These are phyloP conservation scores for Sericinus montela DNA, from an alignment of 2,888 invertebrate species.

Conservation along the genomic window DNA sequence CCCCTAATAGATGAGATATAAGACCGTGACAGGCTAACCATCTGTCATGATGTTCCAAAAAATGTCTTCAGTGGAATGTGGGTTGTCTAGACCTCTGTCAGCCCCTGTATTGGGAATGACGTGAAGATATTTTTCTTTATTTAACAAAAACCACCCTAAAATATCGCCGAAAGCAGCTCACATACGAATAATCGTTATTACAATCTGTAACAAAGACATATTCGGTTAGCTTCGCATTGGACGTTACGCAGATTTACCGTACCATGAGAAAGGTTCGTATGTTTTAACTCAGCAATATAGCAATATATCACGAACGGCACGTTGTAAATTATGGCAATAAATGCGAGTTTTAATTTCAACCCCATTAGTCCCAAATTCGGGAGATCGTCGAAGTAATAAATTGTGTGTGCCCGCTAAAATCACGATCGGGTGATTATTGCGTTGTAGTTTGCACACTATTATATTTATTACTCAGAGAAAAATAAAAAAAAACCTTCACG, in stretches of 20 bases:
- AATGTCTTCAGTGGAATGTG: no score
- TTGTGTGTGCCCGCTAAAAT: slow-evolving; percentile 2
- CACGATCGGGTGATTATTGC: no score
- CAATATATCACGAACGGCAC: slow-evolving; percentile 21
- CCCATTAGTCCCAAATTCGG: slow-evolving; percentile 15
- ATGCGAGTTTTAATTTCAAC: slow-evolving; percentile 26
- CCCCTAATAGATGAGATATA: no score
- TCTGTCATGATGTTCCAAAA: no score
- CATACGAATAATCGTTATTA: neutral
- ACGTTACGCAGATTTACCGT: slow-evolving; percentile 9
- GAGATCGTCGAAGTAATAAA: neutral
- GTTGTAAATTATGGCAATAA: slow-evolving; percentile 24
- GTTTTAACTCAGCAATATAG: slow-evolving; percentile 18
- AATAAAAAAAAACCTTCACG: no score
- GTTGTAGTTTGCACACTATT: no score
- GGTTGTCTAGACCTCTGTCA: no score
- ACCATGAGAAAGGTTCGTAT: slow-evolving; percentile 9
- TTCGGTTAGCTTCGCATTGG: neutral
- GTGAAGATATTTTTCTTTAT: no score
- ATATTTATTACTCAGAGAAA: no score
- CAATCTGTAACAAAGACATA: slow-evolving; percentile 2
- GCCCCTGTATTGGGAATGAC: no score
- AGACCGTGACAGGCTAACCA: no score
- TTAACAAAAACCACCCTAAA: no score
- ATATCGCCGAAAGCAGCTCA: neutral